A percentile compares a stretch with the other conserved stretches of the same genome.
Evolutionary conservation across 2,888 invertebrate species (phyloP).

Genomic region (Caenorhabditis virilis): DNA sequence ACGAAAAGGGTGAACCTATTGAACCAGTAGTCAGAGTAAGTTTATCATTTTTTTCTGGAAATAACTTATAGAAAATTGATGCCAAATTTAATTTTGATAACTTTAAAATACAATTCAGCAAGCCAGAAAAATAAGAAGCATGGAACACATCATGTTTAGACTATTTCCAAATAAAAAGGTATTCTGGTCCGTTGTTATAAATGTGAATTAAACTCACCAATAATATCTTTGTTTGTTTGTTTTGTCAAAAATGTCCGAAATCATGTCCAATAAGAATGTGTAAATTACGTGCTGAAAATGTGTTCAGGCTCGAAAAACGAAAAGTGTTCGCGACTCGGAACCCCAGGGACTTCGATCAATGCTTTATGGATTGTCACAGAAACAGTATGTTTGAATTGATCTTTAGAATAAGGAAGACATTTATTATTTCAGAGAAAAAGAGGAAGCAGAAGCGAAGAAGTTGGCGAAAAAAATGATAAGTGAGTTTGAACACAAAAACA

Average conservation of each 20-base stretch:
- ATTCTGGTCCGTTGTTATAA: no score
- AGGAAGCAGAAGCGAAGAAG: conserved; percentile 47
- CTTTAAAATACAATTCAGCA: conserved; percentile 14
- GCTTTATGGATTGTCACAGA: conserved; percentile 58
- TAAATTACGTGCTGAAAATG: no score
- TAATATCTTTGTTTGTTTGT: no score
- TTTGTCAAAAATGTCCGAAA: no score
- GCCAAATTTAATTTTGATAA: not conserved
- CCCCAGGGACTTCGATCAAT: conserved; percentile 61
- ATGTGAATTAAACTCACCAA: not conserved
- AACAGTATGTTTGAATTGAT: conserved; percentile 40
- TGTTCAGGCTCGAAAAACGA: conserved; percentile 41
- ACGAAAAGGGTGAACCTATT: conserved; percentile 26
- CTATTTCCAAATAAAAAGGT: conserved; percentile 33
- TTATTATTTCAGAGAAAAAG: conserved; percentile 39
- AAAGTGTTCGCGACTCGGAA: conserved; percentile 38
- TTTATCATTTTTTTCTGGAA: not conserved
- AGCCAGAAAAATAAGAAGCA: conserved; percentile 28
- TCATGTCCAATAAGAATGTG: no score
- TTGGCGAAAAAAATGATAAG: conserved; percentile 49
- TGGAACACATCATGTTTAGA: conserved; percentile 33
- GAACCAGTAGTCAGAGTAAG: conserved; percentile 2
- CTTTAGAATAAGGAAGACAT: not conserved
- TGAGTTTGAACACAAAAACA: no score
- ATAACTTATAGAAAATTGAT: not conserved